Base-by-base conservation (phyloP, 2,888 invertebrate genomes). In the Opisthograptis luteolata region DNA sequence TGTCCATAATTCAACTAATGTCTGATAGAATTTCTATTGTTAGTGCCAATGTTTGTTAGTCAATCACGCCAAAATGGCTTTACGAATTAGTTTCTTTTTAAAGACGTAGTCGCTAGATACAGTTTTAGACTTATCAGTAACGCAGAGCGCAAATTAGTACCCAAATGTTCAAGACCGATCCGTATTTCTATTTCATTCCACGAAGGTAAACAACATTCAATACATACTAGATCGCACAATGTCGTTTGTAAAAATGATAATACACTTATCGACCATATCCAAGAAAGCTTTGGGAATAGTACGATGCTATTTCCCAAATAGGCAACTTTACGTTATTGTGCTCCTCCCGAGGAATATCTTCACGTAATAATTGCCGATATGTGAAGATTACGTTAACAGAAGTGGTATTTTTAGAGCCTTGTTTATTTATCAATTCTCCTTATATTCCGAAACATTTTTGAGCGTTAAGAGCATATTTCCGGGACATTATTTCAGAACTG, bases 181-280 rank as follows among this genome's bases (percentile, higher is more conserved):
- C 13, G 12, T 24, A 20, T 20, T 27, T 8, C 15, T 14, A 45
- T 37, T 39, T 36, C 28, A 31, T 25, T 36, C 27, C 27, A 20
- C 27, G 7, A 19, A 34, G 10, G 46, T 14, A 12, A 27, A 45
- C 12, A 13, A 15, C 27, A 32, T 40, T 27, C 13, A 25, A 45
- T 37, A 27, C 34, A 32, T 46, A 39, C 34, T 39, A 22, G 14
- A 46, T 34, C 5, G 40, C 22, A 34, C 10, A 40, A 34, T 3
- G 22, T 10, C 39, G 27, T 28, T 41, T 41, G 41, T 47, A 47
- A 35, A 35, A 50, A 44, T 44, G 44, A 43, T 50, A 50, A 50
- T 40, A 39, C 28, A 32, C 25, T 22, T 30, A 50, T 39, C 13
- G 39, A 13, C 19, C 13, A 34, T 40, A 44, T 35, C 17, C 22